Evolutionary conservation across 2,888 invertebrate species (phyloP), one percentile per base, ranked within the genome.

Genomic region (Xestia sexstrigata): DNA sequence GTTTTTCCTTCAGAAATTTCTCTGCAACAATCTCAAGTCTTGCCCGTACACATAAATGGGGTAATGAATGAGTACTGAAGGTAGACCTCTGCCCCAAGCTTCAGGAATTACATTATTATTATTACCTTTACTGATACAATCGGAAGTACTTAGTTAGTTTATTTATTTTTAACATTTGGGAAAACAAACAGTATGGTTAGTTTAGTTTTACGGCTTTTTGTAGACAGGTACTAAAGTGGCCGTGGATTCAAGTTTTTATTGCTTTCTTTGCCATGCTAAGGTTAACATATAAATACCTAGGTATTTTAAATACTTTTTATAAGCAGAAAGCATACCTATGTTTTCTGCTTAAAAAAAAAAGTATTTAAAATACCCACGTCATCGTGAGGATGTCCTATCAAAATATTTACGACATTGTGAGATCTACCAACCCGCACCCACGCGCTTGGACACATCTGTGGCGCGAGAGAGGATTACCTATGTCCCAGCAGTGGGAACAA

Each of bases 51-150:
- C 8, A 9, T 23, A 9, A 49, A 8, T 49, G 49, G 49, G 2
- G 20, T 23, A 23, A 9, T 23, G 23, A 6, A 5, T 1, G 13
- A 0, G 52, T 23, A n/a, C n/a, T 13, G 5, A n/a, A n/a, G 8
- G 55, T n/a, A n/a, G 4, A n/a, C 11, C 26, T 17, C 26, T 26
- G 7, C 58, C 0, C 26, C 5, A 26, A 26, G 7, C 58, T 15
- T 26, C 15, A 15, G 58, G 7, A 2, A 26, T 7, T 26, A 26
- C 26, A 15, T n/a, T n/a, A n/a, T n/a, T n/a, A n/a, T 85, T 85
- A 85, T 82, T 62, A 58, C 76, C 35, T 30, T 74, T 87, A 82
- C 81, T 85, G 76, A 78, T 65, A 63, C 20, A 30, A 30, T 20
- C 47, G 55, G 69, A 60, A 74, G 70, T 77, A 80, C n/a, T 55